Percentiles rank a stretch among this genome's conserved stretches.
phyloP scores from a whole-genome alignment of 2,797 vertebrate genomes.

The Triplophysa yarkandensis region DNA sequence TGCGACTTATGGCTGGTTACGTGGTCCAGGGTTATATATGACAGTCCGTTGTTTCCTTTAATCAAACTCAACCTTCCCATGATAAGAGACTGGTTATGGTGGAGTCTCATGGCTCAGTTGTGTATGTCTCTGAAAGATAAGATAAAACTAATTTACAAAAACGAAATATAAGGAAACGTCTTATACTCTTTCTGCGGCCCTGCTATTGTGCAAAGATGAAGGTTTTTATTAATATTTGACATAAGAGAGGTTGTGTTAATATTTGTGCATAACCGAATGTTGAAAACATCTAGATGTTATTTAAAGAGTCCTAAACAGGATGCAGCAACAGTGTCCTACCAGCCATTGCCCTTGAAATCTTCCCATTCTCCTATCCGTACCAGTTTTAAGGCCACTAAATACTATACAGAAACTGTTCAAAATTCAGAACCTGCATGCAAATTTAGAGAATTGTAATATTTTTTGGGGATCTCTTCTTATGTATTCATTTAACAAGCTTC shows the following conservation, averaged over 20 bases:
- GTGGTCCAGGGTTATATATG: no score
- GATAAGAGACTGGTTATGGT: slow-evolving; percentile 36
- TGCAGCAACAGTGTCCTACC: slow-evolving; percentile 65
- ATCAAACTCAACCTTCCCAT: slow-evolving; percentile 14
- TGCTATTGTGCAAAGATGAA: slow-evolving; percentile 47
- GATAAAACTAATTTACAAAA: slow-evolving; percentile 4
- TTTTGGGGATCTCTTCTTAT: no score
- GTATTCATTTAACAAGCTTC: no score
- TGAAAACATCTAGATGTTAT: slow-evolving; percentile 69
- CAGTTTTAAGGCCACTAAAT: background rate
- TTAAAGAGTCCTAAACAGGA: slow-evolving; percentile 61
- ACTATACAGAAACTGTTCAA: background rate
- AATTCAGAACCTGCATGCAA: background rate
- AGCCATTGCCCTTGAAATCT: slow-evolving; percentile 61
- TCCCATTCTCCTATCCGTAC: slow-evolving; percentile 15
- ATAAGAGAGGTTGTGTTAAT: slow-evolving; percentile 4
- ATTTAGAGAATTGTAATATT: no score
- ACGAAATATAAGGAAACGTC: background rate
- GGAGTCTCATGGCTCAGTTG: slow-evolving; percentile 14
- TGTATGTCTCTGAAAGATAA: slow-evolving; percentile 32
- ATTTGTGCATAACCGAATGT: slow-evolving; percentile 66
- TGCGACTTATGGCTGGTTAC: no score
- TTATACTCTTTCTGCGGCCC: slow-evolving; percentile 37
- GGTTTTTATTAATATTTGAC: slow-evolving; percentile 22
- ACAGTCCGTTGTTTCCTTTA: slow-evolving; percentile 15